Conservation (phyloP, 2,113 vertebrate species). For the Seriola aureovittata region DNA sequence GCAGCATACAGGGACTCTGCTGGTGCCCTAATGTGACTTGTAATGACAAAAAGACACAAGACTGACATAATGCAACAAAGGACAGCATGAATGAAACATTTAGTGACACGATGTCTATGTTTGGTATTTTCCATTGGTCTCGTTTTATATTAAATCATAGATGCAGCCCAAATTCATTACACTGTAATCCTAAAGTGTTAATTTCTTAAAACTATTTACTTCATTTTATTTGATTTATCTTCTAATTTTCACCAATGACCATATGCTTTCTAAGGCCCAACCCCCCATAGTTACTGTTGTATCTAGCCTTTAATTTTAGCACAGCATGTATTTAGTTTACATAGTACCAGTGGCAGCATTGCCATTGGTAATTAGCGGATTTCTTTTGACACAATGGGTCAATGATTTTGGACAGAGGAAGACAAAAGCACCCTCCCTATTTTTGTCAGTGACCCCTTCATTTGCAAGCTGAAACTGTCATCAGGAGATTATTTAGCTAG, state of each 20-base stretch:
- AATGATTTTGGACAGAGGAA: too few species aligned
- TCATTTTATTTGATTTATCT: neutral
- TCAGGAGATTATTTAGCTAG: too few species aligned
- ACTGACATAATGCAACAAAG: neutral
- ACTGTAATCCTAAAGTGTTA: too few species aligned
- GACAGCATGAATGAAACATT: neutral
- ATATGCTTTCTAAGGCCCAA: too few species aligned
- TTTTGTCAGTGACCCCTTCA: too few species aligned
- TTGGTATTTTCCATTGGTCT: too few species aligned
- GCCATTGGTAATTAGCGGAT: too few species aligned
- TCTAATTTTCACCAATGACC: neutral
- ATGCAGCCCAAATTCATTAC: neutral
- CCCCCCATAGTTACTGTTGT: too few species aligned
- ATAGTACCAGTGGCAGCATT: too few species aligned
- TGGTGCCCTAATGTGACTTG: neutral
- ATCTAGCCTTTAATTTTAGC: neutral
- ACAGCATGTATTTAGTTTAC: neutral
- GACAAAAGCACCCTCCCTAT: too few species aligned
- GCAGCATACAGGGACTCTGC: neutral
- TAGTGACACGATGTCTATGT: neutral
- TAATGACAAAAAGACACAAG: neutral
- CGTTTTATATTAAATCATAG: neutral
- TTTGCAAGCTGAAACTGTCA: too few species aligned
- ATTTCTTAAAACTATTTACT: neutral
- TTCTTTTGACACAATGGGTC: too few species aligned